A percentile compares a stretch with the other conserved stretches of the same genome.
Evolutionary conservation across 2,797 vertebrate genomes (phyloP).

Genomic region (Schizopygopsis malacanthus): DNA sequence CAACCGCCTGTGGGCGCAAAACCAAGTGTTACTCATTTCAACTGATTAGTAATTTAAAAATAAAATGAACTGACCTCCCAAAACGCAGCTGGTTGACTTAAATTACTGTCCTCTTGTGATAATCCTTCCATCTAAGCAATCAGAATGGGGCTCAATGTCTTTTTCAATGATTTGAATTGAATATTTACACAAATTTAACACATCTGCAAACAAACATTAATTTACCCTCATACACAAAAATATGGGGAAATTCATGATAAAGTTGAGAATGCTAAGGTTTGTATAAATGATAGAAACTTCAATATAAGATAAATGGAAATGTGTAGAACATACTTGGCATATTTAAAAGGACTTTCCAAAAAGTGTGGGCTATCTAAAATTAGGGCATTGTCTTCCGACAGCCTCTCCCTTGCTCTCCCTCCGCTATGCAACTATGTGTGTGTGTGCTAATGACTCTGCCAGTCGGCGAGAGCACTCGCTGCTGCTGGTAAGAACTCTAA

Average conservation of each 20-base stretch:
- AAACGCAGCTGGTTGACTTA: constrained; percentile 99
- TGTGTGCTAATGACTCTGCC: constrained; percentile 61
- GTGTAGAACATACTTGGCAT: not conserved
- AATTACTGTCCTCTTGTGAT: constrained; percentile 99
- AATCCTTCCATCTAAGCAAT: constrained; percentile 99
- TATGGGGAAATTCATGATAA: constrained; percentile 15
- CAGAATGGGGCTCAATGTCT: constrained; percentile 99
- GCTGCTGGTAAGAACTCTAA: constrained; percentile 62
- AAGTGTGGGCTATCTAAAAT: constrained; percentile 30
- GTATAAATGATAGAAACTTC: constrained; percentile 13
- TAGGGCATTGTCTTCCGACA: constrained; percentile 35
- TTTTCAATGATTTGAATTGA: constrained; percentile 95
- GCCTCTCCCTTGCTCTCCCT: constrained; percentile 29
- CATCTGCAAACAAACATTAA: constrained; percentile 41
- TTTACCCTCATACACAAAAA: constrained; percentile 32
- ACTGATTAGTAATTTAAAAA: constrained; percentile 93
- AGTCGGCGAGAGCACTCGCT: constrained; percentile 55
- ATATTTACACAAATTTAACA: constrained; percentile 80
- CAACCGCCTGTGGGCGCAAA: constrained; percentile 47
- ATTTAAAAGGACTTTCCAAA: constrained; percentile 12
- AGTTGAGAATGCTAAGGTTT: constrained; percentile 1
- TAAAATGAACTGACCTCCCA: constrained; percentile 99
- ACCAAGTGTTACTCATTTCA: constrained; percentile 61
- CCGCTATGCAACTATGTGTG: constrained; percentile 38
- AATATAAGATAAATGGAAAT: constrained; percentile 11